Conservation (phyloP, 1,140 invertebrate species). For the Mamestra configurata region DNA sequence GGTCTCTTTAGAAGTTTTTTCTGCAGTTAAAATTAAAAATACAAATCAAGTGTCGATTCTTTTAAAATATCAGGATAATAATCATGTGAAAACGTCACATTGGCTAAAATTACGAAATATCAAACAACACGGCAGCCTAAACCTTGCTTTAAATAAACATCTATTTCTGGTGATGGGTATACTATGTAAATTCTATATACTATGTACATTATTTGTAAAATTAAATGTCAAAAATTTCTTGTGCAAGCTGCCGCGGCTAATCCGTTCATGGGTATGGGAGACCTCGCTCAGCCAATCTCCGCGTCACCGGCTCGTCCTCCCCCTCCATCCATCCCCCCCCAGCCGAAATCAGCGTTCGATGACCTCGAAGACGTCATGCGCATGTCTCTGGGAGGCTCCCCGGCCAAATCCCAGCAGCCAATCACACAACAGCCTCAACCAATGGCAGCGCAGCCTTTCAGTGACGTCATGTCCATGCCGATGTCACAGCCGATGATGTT, state of each 20-base stretch:
- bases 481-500: slow-evolving; percentile 85
- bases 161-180: slow-evolving; percentile 52
- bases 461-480: slow-evolving; percentile 75
- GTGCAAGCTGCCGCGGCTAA: slow-evolving; percentile 91
- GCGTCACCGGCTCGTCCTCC: slow-evolving; percentile 86
- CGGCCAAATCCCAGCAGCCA: slow-evolving; percentile 86
- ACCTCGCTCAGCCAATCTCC: slow-evolving; percentile 86
- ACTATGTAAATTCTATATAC: slow-evolving; percentile 36
- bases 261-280: slow-evolving; percentile 88
- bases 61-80: too few relatives aligned
- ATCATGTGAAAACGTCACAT: too few relatives aligned
- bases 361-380: slow-evolving; percentile 92
- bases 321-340: slow-evolving; percentile 76
- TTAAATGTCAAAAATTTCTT: slow-evolving; percentile 70
- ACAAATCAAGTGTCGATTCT: too few relatives aligned
- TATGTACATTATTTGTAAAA: slow-evolving; percentile 39
- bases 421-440: slow-evolving; percentile 84
- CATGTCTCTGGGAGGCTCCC: slow-evolving; percentile 90
- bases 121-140: slow-evolving; percentile 37
- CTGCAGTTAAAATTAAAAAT: too few relatives aligned
- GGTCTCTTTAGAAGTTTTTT: too few relatives aligned
- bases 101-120: not conserved
- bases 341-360: slow-evolving; percentile 91
- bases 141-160: slow-evolving; percentile 50
- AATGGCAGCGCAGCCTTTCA: slow-evolving; percentile 77